A percentile compares a stretch with the other conserved stretches of the same genome.
Conservation (phyloP, 2,797 vertebrate species). For the Oophaga sylvatica region DNA sequence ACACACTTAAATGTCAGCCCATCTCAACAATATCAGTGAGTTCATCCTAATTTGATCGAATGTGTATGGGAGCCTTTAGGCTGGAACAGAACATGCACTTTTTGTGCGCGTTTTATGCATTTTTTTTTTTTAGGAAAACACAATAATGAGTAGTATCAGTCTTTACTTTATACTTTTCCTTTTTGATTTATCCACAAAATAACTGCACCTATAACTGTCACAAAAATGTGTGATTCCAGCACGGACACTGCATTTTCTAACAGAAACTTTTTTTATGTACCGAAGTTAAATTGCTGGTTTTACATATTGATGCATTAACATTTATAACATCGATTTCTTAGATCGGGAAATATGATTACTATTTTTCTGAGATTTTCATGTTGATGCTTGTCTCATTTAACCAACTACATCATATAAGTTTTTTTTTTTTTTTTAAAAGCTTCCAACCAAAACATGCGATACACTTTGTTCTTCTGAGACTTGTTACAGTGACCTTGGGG, state of each 20-base stretch:
- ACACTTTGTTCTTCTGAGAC: slow-evolving; percentile 22
- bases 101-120: too few species aligned
- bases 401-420: neutral
- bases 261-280: neutral
- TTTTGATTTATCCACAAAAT: too few species aligned
- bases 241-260: neutral
- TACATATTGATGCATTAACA: neutral
- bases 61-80: too few species aligned
- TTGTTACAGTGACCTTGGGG: slow-evolving; percentile 16
- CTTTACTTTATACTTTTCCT: too few species aligned
- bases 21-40: too few species aligned
- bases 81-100: too few species aligned
- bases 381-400: slow-evolving; percentile 27
- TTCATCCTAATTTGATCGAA: too few species aligned
- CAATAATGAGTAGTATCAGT: too few species aligned
- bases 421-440: neutral
- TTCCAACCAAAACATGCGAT: slow-evolving; percentile 38
- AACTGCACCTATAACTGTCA: too few species aligned
- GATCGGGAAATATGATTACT: neutral
- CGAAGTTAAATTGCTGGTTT: neutral
- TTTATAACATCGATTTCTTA: neutral
- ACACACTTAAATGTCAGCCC: too few species aligned
- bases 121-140: too few species aligned
- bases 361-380: neutral
- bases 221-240: too few species aligned